Conservation (phyloP, 2,797 vertebrate genomes). For the Adrianichthys oophorus region DNA sequence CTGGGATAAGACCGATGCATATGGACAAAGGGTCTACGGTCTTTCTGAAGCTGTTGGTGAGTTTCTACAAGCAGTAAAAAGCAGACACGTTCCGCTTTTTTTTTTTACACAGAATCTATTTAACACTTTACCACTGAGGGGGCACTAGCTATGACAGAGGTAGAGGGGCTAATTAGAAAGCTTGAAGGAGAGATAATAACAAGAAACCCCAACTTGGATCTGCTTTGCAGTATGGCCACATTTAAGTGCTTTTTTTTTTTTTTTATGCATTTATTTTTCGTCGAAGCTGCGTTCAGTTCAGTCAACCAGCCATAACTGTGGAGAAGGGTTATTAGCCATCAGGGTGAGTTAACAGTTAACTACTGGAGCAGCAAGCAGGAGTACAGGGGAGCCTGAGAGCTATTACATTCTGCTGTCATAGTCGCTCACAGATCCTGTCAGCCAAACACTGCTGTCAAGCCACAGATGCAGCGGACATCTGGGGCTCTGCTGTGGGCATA, state of each 20-base stretch:
- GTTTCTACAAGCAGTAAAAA: slow-evolving; percentile 27
- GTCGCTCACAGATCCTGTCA: slow-evolving; percentile 67
- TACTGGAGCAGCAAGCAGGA: slow-evolving; percentile 64
- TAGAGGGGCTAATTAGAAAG: slow-evolving; percentile 65
- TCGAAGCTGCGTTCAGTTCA: slow-evolving; percentile 57
- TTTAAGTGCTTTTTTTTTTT: slow-evolving; percentile 48
- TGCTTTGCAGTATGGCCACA: slow-evolving; percentile 38
- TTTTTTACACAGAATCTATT: slow-evolving; percentile 36
- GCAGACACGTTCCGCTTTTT: slow-evolving; percentile 10
- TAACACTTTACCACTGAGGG: slow-evolving; percentile 44
- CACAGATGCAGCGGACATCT: slow-evolving; percentile 64
- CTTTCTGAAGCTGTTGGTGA: slow-evolving; percentile 92
- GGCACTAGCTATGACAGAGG: slow-evolving; percentile 50
- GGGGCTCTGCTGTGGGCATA: slow-evolving; percentile 34
- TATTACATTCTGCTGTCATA: slow-evolving; percentile 74
- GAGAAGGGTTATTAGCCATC: slow-evolving; percentile 78
- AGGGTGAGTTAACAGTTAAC: slow-evolving; percentile 71
- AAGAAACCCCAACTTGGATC: slow-evolving; percentile 42
- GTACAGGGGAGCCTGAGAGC: slow-evolving; percentile 61
- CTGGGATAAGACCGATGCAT: slow-evolving; percentile 98
- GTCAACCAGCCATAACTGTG: slow-evolving; percentile 67
- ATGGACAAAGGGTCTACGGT: slow-evolving; percentile 94
- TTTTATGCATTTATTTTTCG: slow-evolving; percentile 62
- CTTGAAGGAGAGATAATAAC: slow-evolving; percentile 60
- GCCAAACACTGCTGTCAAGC: slow-evolving; percentile 62